Base-by-base conservation (phyloP, 2,797 vertebrate genomes). In the Syngnathus acus region DNA sequence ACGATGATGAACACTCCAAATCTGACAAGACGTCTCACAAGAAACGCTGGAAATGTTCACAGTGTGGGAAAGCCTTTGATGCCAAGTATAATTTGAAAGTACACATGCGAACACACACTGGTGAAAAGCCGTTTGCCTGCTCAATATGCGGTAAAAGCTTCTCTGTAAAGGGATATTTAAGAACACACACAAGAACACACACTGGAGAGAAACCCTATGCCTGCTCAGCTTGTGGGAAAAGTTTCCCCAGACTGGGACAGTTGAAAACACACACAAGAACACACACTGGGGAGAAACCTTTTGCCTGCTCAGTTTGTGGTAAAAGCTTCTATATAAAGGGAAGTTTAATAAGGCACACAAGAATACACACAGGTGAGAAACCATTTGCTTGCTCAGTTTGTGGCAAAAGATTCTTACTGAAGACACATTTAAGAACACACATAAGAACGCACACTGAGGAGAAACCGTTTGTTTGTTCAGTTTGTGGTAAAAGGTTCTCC, bases 51-150 rank as follows among this genome's bases (percentile, higher is more conserved):
- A 21, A 53, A 53, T 53, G 50, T 53, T 53, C n/a, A 4, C 50
- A 23, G 50, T 53, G 50, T 21, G n/a, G 9, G 50, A 53, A 53
- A 53, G 16, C 50, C 9, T 53, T 53, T 53, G n/a, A 21, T 53
- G n/a, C n/a, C n/a, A 53, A 53, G n/a, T 53, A 53, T 10, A 53
- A 53, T 53, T 53, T 53, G 50, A 53, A 21, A 21, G 50, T 53
- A 21, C 50, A 53, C 50, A 53, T 53, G 50, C 21, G 50, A 21
- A 53, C 50, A 4, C 50, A 53, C 50, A 53, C 50, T 4, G 50
- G 50, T 10, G 50, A 53, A 21, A 53, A 53, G 5, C 50, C 50
- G 0, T 53, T 53, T 23, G 1, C 9, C n/a, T 53, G 50, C n/a
- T 10, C n/a, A 53, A 21, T 53, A 23, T 53, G 50, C 21, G 50